Conservation (phyloP, 2,888 invertebrate genomes). For the Ischnus inquisitorius region DNA sequence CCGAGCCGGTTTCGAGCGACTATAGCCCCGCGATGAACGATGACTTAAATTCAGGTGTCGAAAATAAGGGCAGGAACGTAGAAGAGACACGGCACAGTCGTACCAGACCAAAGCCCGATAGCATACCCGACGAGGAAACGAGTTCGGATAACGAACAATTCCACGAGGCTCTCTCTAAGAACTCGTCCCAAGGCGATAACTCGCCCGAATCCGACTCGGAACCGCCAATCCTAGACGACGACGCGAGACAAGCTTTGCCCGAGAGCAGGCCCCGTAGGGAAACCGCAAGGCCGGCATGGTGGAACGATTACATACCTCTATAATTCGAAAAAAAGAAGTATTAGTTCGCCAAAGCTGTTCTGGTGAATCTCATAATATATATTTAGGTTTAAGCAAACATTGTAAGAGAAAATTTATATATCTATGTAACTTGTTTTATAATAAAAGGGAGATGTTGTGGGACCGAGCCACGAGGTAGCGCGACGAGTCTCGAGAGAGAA, state of each 20-base stretch:
- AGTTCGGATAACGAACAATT: not conserved
- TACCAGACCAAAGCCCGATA: slow-evolving; percentile 13
- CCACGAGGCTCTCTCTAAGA: not conserved
- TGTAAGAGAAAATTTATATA: not conserved
- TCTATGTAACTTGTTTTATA: slow-evolving; percentile 19
- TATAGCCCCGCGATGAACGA: slow-evolving; percentile 3
- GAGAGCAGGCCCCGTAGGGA: slow-evolving; percentile 14
- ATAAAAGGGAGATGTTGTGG: slow-evolving; percentile 49
- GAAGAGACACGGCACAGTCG: not conserved
- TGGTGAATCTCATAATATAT: too few relatives aligned
- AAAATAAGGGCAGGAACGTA: not conserved
- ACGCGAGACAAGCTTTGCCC: not conserved
- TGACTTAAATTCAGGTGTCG: not conserved
- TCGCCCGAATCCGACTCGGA: not conserved
- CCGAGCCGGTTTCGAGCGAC: not conserved
- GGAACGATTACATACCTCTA: slow-evolving; percentile 24
- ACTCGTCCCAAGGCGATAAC: not conserved
- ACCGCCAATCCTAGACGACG: not conserved
- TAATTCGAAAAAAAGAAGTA: not conserved
- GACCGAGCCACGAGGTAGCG: too few relatives aligned
- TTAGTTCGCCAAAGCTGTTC: not conserved
- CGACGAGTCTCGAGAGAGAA: too few relatives aligned
- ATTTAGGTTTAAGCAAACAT: not conserved
- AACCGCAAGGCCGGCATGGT: slow-evolving; percentile 16
- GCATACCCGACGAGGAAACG: not conserved